These are phyloP conservation scores for Himalopsyche anomala DNA, from an alignment of 2,888 invertebrate species.

Conservation along the genomic window DNA sequence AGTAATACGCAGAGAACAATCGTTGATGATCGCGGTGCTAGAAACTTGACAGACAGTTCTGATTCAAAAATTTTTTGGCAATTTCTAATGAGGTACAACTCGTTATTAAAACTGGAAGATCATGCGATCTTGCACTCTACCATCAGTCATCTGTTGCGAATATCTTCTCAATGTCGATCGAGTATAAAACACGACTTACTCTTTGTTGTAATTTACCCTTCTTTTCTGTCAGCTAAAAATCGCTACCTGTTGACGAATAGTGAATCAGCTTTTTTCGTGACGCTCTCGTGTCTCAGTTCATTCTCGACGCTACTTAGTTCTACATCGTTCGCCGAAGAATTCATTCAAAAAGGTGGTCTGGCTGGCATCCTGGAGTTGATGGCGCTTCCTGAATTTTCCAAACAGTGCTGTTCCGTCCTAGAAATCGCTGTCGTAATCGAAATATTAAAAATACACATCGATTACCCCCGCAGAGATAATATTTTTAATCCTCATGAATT, in stretches of 20 bases:
- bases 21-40: background rate
- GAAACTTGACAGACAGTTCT: slow-evolving; percentile 28
- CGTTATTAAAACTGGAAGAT: slow-evolving; percentile 77
- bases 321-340: slow-evolving; percentile 77
- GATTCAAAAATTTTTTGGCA: slow-evolving; percentile 76
- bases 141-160: slow-evolving; percentile 78
- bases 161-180: slow-evolving; percentile 77
- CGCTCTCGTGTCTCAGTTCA: slow-evolving; percentile 79
- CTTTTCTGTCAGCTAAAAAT: slow-evolving; percentile 77
- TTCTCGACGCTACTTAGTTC: slow-evolving; percentile 78
- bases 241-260: slow-evolving; percentile 73
- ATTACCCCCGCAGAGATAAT: slow-evolving; percentile 64
- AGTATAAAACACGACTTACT: slow-evolving; percentile 78
- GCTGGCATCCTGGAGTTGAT: slow-evolving; percentile 77
- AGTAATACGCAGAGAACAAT: slow-evolving; percentile 26
- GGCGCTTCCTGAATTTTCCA: slow-evolving; percentile 76
- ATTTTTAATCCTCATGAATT: slow-evolving; percentile 48
- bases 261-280: slow-evolving; percentile 77
- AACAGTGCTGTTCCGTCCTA: slow-evolving; percentile 78
- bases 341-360: slow-evolving; percentile 78
- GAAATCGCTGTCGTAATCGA: slow-evolving; percentile 80
- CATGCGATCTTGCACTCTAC: slow-evolving; percentile 77
- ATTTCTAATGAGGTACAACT: slow-evolving; percentile 78
- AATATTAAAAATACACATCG: slow-evolving; percentile 74
- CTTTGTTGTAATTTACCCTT: slow-evolving; percentile 79